Evolutionary conservation across 2,888 invertebrate genomes (phyloP).

Genomic region (Eledona agricola): DNA sequence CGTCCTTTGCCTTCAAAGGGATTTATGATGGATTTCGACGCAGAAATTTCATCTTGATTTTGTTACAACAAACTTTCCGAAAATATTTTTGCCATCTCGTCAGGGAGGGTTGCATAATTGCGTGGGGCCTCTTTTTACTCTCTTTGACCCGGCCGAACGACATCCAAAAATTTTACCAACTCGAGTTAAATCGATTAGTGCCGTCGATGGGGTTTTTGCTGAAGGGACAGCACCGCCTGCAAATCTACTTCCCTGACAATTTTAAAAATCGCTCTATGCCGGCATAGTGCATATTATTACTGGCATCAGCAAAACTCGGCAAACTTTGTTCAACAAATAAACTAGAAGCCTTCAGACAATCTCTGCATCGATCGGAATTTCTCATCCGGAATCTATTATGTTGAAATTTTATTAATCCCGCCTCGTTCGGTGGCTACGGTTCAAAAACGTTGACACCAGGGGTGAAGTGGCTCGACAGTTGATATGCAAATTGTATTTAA

Average conservation of each 20-base stretch:
- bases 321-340: conserved; percentile 4
- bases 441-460: not conserved
- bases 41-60: conserved; percentile 8
- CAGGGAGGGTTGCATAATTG: conserved; percentile 17
- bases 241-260: no score
- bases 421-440: conserved; percentile 1
- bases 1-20: conserved; percentile 13
- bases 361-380: not conserved
- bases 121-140: conserved; percentile 5
- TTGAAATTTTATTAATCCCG: no score
- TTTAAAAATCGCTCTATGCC: conserved; percentile 1
- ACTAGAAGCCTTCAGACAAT: not conserved
- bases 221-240: no score
- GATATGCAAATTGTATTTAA: no score
- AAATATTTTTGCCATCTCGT: conserved; percentile 6
- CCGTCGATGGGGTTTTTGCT: no score
- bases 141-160: conserved; percentile 15
- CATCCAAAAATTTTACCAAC: no score
- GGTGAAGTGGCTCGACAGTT: no score
- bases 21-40: conserved; percentile 13
- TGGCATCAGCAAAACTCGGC: no score
- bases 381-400: no score
- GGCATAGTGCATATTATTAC: no score
- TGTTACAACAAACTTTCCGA: conserved; percentile 6
- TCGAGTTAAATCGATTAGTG: no score